phyloP scores from a whole-genome alignment of 2,888 invertebrate species.

The Melipona beecheii region DNA sequence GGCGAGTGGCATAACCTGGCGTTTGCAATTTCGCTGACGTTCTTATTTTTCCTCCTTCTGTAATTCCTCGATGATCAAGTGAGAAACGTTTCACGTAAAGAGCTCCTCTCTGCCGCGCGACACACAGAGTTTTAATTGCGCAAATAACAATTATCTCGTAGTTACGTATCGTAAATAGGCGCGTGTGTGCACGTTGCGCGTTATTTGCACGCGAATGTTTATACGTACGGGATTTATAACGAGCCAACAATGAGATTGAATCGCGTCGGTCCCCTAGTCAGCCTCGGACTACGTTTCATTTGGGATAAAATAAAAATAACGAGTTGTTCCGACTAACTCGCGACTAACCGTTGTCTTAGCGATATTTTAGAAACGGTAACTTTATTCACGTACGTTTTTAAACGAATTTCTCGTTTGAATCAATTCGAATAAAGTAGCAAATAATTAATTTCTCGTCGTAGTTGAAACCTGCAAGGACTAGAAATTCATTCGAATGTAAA shows the following conservation, averaged over 20 bases:
- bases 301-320: too few relatives aligned
- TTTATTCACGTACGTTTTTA: too few relatives aligned
- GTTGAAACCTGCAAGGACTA: too few relatives aligned
- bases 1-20: background rate
- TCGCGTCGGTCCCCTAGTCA: background rate
- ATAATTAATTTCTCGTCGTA: too few relatives aligned
- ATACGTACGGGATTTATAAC: conserved; percentile 46
- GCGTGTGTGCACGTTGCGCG: conserved; percentile 5
- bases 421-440: too few relatives aligned
- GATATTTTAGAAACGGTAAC: too few relatives aligned
- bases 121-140: conserved; percentile 11
- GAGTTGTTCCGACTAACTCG: too few relatives aligned
- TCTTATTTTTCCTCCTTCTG: background rate
- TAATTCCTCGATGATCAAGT: background rate
- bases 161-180: conserved; percentile 16
- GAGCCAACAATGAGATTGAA: conserved; percentile 25
- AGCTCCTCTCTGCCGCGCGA: background rate
- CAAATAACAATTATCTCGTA: conserved; percentile 21
- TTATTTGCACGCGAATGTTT: conserved; percentile 26
- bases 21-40: background rate
- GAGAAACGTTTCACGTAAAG: background rate
- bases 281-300: too few relatives aligned
- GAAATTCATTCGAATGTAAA: too few relatives aligned
- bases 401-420: too few relatives aligned
- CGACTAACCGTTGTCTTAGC: too few relatives aligned